Evolutionary conservation across 2,797 vertebrate species (phyloP).

Genomic region (Poecilia gillii): DNA sequence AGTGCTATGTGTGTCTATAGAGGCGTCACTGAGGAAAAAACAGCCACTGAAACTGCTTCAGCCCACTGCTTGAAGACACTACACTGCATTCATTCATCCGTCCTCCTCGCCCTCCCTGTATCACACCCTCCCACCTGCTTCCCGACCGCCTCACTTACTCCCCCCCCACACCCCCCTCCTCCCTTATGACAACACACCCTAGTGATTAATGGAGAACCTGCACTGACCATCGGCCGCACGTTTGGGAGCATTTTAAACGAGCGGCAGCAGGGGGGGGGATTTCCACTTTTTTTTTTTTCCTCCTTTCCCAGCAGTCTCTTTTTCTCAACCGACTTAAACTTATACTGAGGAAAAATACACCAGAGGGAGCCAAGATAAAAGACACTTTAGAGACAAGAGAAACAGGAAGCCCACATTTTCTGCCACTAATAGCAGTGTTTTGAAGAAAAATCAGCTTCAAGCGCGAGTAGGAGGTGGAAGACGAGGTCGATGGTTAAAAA

Average conservation of each 20-base stretch:
- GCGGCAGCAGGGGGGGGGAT: slow-evolving; percentile 44
- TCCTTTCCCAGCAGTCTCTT: slow-evolving; percentile 67
- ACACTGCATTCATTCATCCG: slow-evolving; percentile 73
- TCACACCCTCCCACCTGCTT: slow-evolving; percentile 64
- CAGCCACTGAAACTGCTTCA: slow-evolving; percentile 58
- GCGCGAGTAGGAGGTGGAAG: slow-evolving; percentile 62
- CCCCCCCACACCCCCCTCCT: slow-evolving; percentile 21
- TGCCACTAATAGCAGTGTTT: slow-evolving; percentile 70
- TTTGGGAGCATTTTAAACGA: slow-evolving; percentile 51
- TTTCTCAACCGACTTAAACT: slow-evolving; percentile 68
- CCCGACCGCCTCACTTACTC: slow-evolving; percentile 28
- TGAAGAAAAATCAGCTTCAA: slow-evolving; percentile 60
- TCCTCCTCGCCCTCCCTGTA: slow-evolving; percentile 35
- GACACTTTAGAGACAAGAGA: slow-evolving; percentile 65
- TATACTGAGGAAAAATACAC: slow-evolving; percentile 71
- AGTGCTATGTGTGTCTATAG: slow-evolving; percentile 45
- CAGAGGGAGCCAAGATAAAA: slow-evolving; percentile 74
- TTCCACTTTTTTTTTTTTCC: slow-evolving; percentile 28
- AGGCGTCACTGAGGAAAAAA: slow-evolving; percentile 66
- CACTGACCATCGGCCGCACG: slow-evolving; percentile 37
- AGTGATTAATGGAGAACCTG: slow-evolving; percentile 67
- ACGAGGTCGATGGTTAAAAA: slow-evolving; percentile 57
- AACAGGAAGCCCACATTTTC: slow-evolving; percentile 60
- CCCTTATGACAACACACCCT: slow-evolving; percentile 54
- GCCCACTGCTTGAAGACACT: slow-evolving; percentile 56